Conservation (phyloP, 1,140 invertebrate species). For the Hycleus cichorii region DNA sequence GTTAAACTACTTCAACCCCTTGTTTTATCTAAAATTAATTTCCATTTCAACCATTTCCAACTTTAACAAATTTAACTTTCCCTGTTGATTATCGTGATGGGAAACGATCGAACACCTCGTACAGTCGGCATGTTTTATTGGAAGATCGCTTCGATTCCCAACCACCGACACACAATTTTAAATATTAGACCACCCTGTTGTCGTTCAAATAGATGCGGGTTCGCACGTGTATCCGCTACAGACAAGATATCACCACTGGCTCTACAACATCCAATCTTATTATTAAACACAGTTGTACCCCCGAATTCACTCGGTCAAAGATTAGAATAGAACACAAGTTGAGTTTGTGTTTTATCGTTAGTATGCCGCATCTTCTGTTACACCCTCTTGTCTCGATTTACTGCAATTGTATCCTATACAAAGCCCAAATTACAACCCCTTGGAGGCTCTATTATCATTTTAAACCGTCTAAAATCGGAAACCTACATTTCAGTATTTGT, state of each 20-base stretch:
- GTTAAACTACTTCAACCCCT: too few species aligned
- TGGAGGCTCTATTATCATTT: too few species aligned
- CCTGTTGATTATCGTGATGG: not conserved
- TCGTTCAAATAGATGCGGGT: conserved; percentile 1
- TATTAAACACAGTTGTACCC: not conserved
- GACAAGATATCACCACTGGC: conserved; percentile 6
- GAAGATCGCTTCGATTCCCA: too few species aligned
- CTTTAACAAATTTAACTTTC: conserved; percentile 4
- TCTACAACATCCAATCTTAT: conserved; percentile 6
- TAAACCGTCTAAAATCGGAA: too few species aligned
- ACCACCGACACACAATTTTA: not conserved
- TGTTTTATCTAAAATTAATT: not conserved
- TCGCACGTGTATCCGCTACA: conserved; percentile 8
- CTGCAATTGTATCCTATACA: conserved; percentile 5
- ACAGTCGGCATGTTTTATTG: not conserved
- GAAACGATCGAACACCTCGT: not conserved
- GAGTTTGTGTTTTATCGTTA: not conserved
- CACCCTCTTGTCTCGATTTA: conserved; percentile 3
- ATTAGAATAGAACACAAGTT: conserved; percentile 9
- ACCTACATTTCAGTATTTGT: too few species aligned
- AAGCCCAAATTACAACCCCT: not conserved
- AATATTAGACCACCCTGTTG: not conserved
- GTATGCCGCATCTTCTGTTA: not conserved
- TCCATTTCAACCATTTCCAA: conserved; percentile 1
- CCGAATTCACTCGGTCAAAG: not conserved